Base-by-base conservation (phyloP, 2,888 invertebrate genomes). In the Temnothorax unifasciatus region DNA sequence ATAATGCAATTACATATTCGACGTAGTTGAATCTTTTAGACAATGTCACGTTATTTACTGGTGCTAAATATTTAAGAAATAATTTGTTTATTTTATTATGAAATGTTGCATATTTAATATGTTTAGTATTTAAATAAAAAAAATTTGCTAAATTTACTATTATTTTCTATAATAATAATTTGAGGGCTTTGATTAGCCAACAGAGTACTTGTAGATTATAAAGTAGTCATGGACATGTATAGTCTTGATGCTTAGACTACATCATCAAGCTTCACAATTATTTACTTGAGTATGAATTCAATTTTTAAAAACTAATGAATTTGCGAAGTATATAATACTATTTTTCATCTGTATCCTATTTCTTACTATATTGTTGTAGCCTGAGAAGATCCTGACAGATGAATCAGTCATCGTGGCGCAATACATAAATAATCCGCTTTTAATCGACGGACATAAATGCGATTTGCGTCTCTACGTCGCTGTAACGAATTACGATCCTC, bases 361-460 rank as follows among this genome's bases (percentile, higher is more conserved):
- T 18, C 8, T 75, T 4, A 29, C 25, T 52, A 64, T 57, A 11
- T n/a, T 68, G 57, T 90, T 96, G 21, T 95, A 98, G 97, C 98
- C 98, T 6, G 98, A 98, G 94, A 98, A 99, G 95, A 98, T 99
- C 88, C 97, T 98, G 3, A 96, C 98, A 90, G 99, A 99, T 93
- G 99, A 99, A 94, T 98, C 97, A 89, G 97, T 98, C 3, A 34
- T 99, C 11, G 98, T 98, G 18, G 98, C 98, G 34, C 98, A 98
- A 93, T 98, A 98, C 95, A 97, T 98, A 88, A 97, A 97, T 92
- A 97, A 97, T 92, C 98, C 98, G 0, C 96, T 98, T 4, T 96
- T 98, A 86, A 97, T 99, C 69, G 99, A 98, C 89, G 99, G 98
- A 0, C 98, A 98, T 95, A 99, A 99, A 94, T 99, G 99, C 95